A percentile compares a stretch with the other conserved stretches of the same genome.
phyloP scores from a whole-genome alignment of 2,888 invertebrate genomes.

The Drosophila birchii region DNA sequence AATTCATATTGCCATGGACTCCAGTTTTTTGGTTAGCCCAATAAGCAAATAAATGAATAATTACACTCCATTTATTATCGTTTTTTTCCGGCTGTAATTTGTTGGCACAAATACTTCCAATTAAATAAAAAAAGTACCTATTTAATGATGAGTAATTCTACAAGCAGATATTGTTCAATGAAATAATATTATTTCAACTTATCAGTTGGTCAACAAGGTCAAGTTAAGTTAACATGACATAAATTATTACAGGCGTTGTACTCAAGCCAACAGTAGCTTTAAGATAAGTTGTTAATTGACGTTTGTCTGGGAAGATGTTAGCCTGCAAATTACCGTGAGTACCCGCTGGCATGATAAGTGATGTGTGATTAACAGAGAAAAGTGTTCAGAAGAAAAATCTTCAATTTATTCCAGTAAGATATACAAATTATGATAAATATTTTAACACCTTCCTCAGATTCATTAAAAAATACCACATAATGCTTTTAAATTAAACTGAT shows the following conservation, averaged over 20 bases:
- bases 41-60: slow-evolving; percentile 29
- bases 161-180: not conserved
- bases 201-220: not conserved
- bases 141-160: slow-evolving; percentile 4
- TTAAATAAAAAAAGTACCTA: not conserved
- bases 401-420: too few relatives aligned
- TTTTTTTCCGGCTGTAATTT: slow-evolving; percentile 1
- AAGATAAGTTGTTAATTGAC: slow-evolving; percentile 10
- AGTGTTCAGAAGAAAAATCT: too few relatives aligned
- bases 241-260: not conserved
- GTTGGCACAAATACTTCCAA: not conserved
- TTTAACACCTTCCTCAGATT: not conserved
- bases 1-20: slow-evolving; percentile 29
- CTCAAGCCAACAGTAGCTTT: not conserved
- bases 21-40: slow-evolving; percentile 11
- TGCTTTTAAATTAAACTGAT: not conserved
- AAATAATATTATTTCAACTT: not conserved
- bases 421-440: not conserved
- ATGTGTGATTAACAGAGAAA: not conserved
- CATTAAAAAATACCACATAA: too few relatives aligned
- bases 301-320: not conserved
- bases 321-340: slow-evolving; percentile 15
- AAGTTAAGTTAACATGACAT: not conserved
- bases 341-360: not conserved
- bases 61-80: slow-evolving; percentile 26